Percentiles rank a stretch among this genome's conserved stretches.
Evolutionary conservation across 1,140 invertebrate genomes (phyloP).

Genomic region (Cydia splendana): DNA sequence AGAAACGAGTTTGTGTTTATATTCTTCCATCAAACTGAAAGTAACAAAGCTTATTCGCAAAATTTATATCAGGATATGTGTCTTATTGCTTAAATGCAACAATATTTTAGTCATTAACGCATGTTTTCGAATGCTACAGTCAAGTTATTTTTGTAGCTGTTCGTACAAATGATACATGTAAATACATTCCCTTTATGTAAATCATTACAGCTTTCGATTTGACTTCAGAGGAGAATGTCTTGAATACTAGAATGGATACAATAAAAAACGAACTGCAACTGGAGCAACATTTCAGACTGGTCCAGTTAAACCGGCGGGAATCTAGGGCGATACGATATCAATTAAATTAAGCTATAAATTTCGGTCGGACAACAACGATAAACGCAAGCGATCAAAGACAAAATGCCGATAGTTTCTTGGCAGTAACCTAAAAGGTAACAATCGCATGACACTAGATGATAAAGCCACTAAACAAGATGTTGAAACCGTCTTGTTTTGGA

Average conservation of each 20-base stretch:
- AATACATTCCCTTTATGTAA: conserved; percentile 1
- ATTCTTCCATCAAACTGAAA: not conserved
- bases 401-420: conserved; percentile 19
- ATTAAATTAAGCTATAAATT: conserved; percentile 53
- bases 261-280: conserved; percentile 44
- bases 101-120: too few species aligned
- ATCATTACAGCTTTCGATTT: not conserved
- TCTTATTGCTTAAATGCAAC: too few species aligned
- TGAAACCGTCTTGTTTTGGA: not conserved
- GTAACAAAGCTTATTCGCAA: not conserved
- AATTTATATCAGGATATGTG: too few species aligned
- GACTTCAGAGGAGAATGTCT: not conserved
- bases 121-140: too few species aligned
- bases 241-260: conserved; percentile 19
- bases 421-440: conserved; percentile 38
- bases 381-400: conserved; percentile 36
- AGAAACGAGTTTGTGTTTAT: not conserved
- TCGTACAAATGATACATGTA: not conserved
- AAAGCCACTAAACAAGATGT: not conserved
- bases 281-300: conserved; percentile 53
- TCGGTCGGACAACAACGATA: conserved; percentile 33
- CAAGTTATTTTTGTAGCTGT: not conserved
- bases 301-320: conserved; percentile 40
- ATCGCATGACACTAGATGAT: not conserved
- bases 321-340: conserved; percentile 46